Percentiles rank a stretch among this genome's conserved stretches.
phyloP scores from a whole-genome alignment of 2,797 vertebrate species.

The Lacerta bilineata region DNA sequence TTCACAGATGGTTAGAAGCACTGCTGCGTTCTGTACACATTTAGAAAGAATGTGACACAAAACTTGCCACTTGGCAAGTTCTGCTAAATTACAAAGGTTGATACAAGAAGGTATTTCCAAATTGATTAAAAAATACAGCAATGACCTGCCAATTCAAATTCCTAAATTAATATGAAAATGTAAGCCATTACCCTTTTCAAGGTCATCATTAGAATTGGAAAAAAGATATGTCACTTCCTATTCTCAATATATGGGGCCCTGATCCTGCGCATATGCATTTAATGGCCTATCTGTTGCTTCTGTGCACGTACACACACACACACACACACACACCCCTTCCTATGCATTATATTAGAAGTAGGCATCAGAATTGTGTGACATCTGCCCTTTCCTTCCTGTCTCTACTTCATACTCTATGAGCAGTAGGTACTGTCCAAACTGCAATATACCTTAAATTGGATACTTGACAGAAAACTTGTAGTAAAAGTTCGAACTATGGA shows the following conservation, averaged over 20 bases:
- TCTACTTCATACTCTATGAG: not conserved
- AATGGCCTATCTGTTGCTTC: not conserved
- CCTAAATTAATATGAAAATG: constrained; percentile 54
- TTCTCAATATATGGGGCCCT: not conserved
- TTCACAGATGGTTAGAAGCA: constrained; percentile 67
- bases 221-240: constrained; percentile 16
- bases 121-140: constrained; percentile 61
- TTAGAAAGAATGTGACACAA: constrained; percentile 44
- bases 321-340: too few relatives aligned
- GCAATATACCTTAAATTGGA: not conserved
- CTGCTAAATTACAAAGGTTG: constrained; percentile 49
- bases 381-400: not conserved
- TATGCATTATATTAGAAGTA: too few relatives aligned
- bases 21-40: constrained; percentile 9
- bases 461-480: not conserved
- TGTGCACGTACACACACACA: not conserved
- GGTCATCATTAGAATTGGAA: constrained; percentile 43
- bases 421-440: not conserved
- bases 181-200: constrained; percentile 49
- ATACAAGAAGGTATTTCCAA: constrained; percentile 55
- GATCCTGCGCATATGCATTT: not conserved
- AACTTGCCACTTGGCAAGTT: constrained; percentile 59
- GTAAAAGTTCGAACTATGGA: too few relatives aligned
- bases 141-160: constrained; percentile 49
- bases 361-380: too few relatives aligned